Percentiles rank a stretch among this genome's conserved stretches.
phyloP scores from a whole-genome alignment of 2,797 vertebrate species.

The Falco biarmicus region DNA sequence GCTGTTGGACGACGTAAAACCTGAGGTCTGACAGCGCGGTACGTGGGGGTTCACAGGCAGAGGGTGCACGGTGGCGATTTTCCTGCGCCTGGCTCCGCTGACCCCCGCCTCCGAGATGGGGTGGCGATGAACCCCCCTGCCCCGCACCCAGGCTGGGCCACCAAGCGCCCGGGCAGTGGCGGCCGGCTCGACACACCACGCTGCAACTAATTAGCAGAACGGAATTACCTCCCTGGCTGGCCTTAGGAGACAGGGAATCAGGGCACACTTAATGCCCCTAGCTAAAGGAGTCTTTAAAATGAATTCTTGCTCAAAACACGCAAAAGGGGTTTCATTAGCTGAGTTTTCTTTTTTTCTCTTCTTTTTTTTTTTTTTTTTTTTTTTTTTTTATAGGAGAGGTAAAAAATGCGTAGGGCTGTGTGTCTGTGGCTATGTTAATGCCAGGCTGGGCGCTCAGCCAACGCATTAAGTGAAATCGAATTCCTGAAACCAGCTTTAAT shows the following conservation, averaged over 20 bases:
- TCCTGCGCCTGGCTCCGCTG: not conserved
- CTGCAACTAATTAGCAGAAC: not conserved
- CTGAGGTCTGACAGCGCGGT: not conserved
- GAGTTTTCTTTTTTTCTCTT: conserved; percentile 13
- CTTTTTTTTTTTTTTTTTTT: conserved; percentile 38
- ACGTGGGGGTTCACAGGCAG: not conserved
- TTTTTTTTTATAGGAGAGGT: conserved; percentile 41
- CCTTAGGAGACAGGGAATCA: not conserved
- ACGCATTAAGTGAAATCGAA: conserved; percentile 98
- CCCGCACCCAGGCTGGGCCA: rapidly evolving
- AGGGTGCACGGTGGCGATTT: rapidly evolving
- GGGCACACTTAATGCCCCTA: not conserved
- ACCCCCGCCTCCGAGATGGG: not conserved
- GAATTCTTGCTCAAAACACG: conserved; percentile 35
- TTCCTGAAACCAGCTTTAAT: conserved; percentile 99
- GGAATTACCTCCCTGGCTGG: not conserved
- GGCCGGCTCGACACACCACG: rapidly evolving
- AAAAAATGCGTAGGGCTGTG: conserved; percentile 74
- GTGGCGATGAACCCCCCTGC: not conserved
- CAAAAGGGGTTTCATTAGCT: conserved; percentile 28
- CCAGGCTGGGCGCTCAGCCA: conserved; percentile 90
- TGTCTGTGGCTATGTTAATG: conserved; percentile 92
- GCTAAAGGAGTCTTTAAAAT: not conserved
- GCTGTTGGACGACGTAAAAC: not conserved
- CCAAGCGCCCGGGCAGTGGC: rapidly evolving